Evolutionary conservation across 2,113 vertebrate genomes (phyloP).

Genomic region (Ceratotherium simum): DNA sequence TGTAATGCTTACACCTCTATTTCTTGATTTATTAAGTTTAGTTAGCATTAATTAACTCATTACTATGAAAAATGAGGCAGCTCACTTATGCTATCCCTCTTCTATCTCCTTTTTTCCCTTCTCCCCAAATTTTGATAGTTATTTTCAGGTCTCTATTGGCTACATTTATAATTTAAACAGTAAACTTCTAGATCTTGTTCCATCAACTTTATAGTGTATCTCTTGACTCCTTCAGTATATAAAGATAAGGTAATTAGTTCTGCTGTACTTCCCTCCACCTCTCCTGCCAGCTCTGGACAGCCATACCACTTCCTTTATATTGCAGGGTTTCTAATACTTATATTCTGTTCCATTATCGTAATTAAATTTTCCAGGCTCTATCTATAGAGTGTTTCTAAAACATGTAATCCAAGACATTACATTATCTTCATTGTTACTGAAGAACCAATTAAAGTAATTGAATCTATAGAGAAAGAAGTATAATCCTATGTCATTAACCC

Average conservation of each 20-base stretch:
- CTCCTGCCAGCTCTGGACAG: background rate
- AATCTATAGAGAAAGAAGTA: background rate
- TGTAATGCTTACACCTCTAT: background rate
- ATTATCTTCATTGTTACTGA: background rate
- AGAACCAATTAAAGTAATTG: background rate
- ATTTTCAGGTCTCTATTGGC: background rate
- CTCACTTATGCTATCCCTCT: background rate
- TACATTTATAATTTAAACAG: background rate
- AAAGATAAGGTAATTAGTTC: background rate
- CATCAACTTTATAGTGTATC: background rate
- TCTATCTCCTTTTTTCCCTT: background rate
- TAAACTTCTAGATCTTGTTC: background rate
- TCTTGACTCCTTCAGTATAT: background rate
- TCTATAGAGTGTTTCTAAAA: background rate
- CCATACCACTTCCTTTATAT: background rate
- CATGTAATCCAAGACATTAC: background rate
- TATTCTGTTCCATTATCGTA: background rate
- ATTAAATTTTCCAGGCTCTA: background rate
- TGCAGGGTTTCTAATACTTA: background rate
- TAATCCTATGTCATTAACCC: background rate
- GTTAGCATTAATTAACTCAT: background rate
- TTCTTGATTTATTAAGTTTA: background rate
- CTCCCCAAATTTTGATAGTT: background rate
- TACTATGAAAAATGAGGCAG: background rate
- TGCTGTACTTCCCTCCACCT: background rate